Evolutionary conservation across 2,888 invertebrate species (phyloP), one percentile per base, ranked within the genome.

Genomic region (Idaea straminata): DNA sequence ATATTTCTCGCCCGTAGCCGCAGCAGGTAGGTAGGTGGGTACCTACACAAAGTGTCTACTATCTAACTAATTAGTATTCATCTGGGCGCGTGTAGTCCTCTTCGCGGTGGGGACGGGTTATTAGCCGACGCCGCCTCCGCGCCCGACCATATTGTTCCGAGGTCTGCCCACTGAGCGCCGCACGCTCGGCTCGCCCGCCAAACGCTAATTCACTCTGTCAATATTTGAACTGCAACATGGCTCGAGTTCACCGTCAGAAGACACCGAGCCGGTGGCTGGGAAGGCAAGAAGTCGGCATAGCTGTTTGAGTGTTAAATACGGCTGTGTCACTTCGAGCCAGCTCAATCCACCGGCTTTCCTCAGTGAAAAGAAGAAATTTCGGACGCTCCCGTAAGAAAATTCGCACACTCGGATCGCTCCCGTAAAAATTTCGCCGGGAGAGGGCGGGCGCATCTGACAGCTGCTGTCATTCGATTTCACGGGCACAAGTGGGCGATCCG

Each of bases 221-320:
- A 90, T 87, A 90, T 90, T 90, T 89, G 83, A 89, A 88, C 83
- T 81, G 78, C 81, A 79, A 77, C 79, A 77, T 74, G 77, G 78
- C 77, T 73, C 76, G 74, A 67, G 82, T 80, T 83, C 83, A 82
- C 77, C 70, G 71, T 75, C 80, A 80, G 79, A 82, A 72, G 77
- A 82, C 80, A 68, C 75, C 80, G 75, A 86, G 89, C 91, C 92
- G 92, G 92, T 92, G 92, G 91, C 92, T 92, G 95, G 95, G 95
- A 93, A 96, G 96, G 96, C 96, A 96, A 96, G 96, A 96, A 96
- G 96, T 96, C 96, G 96, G 96, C 96, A 96, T 96, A 96, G 96
- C 96, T 96, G 96, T 96, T 94, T 93, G 92, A 93, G 87, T 93
- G 92, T 89, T 80, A 93, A 94, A 94, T 94, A 94, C 96, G 95